These are phyloP conservation scores for Drosophila nigromelanica DNA, from an alignment of 1,140 invertebrate genomes.

Conservation along the genomic window DNA sequence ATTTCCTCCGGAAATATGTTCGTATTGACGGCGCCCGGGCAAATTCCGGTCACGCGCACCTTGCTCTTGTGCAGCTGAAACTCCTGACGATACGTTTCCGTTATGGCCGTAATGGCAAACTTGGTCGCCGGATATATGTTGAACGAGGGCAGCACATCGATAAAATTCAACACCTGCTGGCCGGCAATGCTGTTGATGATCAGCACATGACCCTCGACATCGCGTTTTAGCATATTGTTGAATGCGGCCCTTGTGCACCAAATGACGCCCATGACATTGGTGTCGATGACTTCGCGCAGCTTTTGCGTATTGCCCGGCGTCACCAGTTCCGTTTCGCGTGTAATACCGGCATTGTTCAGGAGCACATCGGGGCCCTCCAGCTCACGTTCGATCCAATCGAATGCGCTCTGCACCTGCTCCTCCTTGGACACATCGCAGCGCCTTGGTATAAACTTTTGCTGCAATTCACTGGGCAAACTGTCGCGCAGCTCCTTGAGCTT, in stretches of 20 bases:
- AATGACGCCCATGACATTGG: constrained; percentile 89
- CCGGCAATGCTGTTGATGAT: constrained; percentile 82
- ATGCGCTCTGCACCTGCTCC: constrained; percentile 88
- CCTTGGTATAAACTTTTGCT: constrained; percentile 84
- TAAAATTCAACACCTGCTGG: constrained; percentile 80
- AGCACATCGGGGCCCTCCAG: constrained; percentile 88
- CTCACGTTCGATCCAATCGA: constrained; percentile 87
- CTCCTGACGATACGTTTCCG: constrained; percentile 86
- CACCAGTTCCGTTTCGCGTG: constrained; percentile 84
- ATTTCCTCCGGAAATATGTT: constrained; percentile 84
- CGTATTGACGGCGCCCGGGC: constrained; percentile 87
- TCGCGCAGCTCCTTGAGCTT: constrained; percentile 85
- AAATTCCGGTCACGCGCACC: constrained; percentile 86
- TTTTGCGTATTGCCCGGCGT: constrained; percentile 84
- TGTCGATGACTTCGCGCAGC: constrained; percentile 85
- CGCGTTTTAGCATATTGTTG: constrained; percentile 87
- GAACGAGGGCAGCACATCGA: constrained; percentile 75
- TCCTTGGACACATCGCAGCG: constrained; percentile 88
- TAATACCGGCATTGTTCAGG: constrained; percentile 90
- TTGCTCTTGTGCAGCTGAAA: constrained; percentile 85
- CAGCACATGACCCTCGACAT: constrained; percentile 88
- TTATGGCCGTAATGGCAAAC: constrained; percentile 86
- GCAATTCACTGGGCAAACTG: constrained; percentile 59
- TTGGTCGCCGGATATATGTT: constrained; percentile 87
- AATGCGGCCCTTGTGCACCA: constrained; percentile 88